A percentile compares a stretch with the other conserved stretches of the same genome.
Conservation (phyloP, 2,888 invertebrate genomes). For the Sarcophaga rosellei region DNA sequence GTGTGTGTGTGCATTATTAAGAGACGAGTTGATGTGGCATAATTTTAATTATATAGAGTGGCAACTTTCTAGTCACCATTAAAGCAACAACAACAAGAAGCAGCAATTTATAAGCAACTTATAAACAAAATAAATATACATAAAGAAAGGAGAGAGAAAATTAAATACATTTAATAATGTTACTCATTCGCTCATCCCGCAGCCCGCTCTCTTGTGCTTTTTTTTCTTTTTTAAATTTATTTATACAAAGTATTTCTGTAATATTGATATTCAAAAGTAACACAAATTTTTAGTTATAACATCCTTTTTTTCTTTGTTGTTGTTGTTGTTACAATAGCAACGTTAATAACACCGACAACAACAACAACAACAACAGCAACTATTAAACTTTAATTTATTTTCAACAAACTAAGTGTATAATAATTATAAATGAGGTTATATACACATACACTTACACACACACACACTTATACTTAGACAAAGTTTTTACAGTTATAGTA, state of each 20-base stretch:
- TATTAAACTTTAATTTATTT: slow-evolving; percentile 53
- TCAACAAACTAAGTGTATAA: slow-evolving; percentile 55
- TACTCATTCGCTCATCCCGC: too few species aligned
- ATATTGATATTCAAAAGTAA: slow-evolving; percentile 33
- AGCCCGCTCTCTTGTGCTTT: background rate
- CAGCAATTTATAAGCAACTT: slow-evolving; percentile 32
- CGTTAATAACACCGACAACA: slow-evolving; percentile 19
- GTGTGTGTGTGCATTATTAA: background rate
- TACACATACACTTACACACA: slow-evolving; percentile 42
- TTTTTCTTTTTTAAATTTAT: background rate
- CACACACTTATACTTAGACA: slow-evolving; percentile 35
- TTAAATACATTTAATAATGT: slow-evolving; percentile 60
- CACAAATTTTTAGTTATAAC: slow-evolving; percentile 54
- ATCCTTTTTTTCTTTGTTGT: slow-evolving; percentile 51
- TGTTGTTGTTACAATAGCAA: background rate
- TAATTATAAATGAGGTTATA: slow-evolving; percentile 64
- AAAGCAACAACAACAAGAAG: slow-evolving; percentile 14
- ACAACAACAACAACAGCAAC: background rate
- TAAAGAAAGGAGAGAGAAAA: slow-evolving; percentile 14
- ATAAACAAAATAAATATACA: slow-evolving; percentile 30
- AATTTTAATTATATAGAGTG: slow-evolving; percentile 65
- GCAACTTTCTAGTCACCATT: slow-evolving; percentile 64
- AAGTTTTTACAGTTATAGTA: slow-evolving; percentile 47
- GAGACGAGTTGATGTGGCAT: slow-evolving; percentile 52
- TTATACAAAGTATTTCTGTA: slow-evolving; percentile 1